Base-by-base conservation (phyloP, 2,888 invertebrate genomes). In the Athripsodes cinereus region DNA sequence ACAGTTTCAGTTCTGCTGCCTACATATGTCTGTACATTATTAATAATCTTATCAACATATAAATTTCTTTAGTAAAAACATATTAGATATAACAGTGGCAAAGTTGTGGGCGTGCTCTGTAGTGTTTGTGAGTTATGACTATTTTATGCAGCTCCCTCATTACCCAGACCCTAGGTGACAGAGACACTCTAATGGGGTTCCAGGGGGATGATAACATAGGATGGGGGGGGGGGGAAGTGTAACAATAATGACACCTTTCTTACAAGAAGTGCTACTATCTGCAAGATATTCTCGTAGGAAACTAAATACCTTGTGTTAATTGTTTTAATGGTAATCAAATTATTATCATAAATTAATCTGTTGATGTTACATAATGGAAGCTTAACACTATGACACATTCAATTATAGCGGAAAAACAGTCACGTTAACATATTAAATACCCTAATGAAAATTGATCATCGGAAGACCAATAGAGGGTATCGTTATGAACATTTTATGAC, bases 71-170 rank as follows among this genome's bases (percentile, higher is more conserved):
- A 16, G 21, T 47, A 40, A 40, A 40, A 40, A 40, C n/a, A 40
- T 40, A 40, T 8, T 40, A 40, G n/a, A 8, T 13, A 40, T 40
- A 40, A 40, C 40, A 40, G 40, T 49, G 55, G 46, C 49, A 26
- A 26, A 22, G 53, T 47, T n/a, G 18, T 52, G 19, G 13, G 46
- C 47, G 53, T 31, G 26, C 55, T 40, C 40, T 40, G n/a, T 16
- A 40, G 40, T 40, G 40, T 40, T 10, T 13, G 60, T 60, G 62
- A 62, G 53, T 60, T 58, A 62, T 62, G 58, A 60, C 58, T 58
- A 62, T 62, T 60, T 62, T 62, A 62, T 62, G 58, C 62, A 40
- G 60, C 34, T 48, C 55, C 50, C 60, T 62, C 60, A 58, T 62
- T 62, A 62, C 53, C n/a, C n/a, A 55, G 55, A 44, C 34, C 52